These are phyloP conservation scores for Lochmaea crataegi DNA, from an alignment of 2,888 invertebrate species.

Conservation along the genomic window DNA sequence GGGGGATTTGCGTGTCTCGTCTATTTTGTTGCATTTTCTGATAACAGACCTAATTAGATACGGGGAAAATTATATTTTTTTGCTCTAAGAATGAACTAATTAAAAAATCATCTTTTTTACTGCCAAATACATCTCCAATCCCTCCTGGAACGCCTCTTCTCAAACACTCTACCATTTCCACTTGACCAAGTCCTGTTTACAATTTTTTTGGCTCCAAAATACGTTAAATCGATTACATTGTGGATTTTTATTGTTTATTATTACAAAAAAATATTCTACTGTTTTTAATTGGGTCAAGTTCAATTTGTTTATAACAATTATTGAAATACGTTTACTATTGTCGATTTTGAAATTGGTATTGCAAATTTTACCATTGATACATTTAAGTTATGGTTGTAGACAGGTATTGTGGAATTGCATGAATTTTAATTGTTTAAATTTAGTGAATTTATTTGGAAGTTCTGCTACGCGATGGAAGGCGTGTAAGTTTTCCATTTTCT, in stretches of 20 bases:
- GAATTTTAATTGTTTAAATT: background rate
- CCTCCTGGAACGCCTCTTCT: too few relatives aligned
- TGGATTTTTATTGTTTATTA: too few relatives aligned
- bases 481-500: too few relatives aligned
- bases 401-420: background rate
- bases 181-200: too few relatives aligned
- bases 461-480: background rate
- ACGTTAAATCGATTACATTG: too few relatives aligned
- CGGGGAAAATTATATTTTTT: background rate
- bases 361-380: background rate
- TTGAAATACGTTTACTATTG: background rate
- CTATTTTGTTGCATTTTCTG: slow-evolving; percentile 7
- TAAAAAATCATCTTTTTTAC: too few relatives aligned
- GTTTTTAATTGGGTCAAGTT: background rate
- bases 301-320: background rate
- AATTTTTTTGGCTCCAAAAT: too few relatives aligned
- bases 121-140: too few relatives aligned
- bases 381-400: background rate
- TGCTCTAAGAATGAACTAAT: background rate
- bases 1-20: background rate
- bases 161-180: too few relatives aligned
- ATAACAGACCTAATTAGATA: background rate
- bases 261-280: too few relatives aligned
- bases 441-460: background rate
- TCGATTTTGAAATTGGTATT: background rate